These are phyloP conservation scores for Pangasius mekongensis DNA, from an alignment of 2,797 vertebrate species.

Conservation along the genomic window DNA sequence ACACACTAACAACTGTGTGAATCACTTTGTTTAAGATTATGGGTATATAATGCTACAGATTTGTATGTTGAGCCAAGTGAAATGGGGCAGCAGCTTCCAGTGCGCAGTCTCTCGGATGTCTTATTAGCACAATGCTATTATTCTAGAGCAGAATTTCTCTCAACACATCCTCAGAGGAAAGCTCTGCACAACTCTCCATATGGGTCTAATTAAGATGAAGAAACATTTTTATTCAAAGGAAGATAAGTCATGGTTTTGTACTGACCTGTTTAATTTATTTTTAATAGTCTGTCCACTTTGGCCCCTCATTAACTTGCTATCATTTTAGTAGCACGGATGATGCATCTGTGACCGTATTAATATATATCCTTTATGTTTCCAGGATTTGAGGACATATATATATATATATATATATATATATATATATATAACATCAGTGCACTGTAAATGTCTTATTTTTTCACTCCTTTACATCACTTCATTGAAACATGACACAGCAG, in stretches of 20 bases:
- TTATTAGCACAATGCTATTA: constrained; percentile 59
- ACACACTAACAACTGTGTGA: background rate
- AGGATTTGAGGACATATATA: no score
- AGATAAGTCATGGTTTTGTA: constrained; percentile 58
- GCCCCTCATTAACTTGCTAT: constrained; percentile 7
- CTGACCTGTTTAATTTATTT: constrained; percentile 59
- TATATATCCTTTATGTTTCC: background rate
- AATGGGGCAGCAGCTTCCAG: constrained; percentile 10
- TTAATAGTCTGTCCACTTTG: constrained; percentile 31
- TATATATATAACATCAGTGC: no score
- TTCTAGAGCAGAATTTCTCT: constrained; percentile 64
- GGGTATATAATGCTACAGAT: background rate
- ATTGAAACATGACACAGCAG: background rate
- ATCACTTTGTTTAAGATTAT: background rate
- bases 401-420: no score
- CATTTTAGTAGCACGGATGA: background rate
- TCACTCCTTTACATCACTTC: background rate
- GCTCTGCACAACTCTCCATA: constrained; percentile 74
- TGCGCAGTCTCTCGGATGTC: constrained; percentile 34
- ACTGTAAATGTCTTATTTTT: background rate
- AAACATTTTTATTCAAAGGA: constrained; percentile 66
- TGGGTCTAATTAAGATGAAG: constrained; percentile 84
- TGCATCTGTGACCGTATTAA: background rate
- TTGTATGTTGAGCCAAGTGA: background rate
- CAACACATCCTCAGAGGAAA: constrained; percentile 63